Base-by-base conservation (phyloP, 2,888 invertebrate species). In the Ptychoptera albimana region DNA sequence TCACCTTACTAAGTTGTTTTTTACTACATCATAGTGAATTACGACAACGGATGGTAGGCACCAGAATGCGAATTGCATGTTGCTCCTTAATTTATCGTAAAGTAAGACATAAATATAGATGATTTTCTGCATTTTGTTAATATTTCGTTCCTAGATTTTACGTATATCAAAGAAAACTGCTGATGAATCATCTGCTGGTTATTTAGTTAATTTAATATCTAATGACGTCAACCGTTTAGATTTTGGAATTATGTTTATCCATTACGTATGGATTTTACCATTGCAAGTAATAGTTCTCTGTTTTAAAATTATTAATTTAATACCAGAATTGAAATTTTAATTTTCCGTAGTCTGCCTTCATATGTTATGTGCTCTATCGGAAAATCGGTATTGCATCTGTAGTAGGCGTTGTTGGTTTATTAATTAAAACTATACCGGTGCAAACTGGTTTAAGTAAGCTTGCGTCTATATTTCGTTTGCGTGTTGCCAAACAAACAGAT, bases 171-270 rank as follows among this genome's bases (percentile, higher is more conserved):
- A 73, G 54, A 66, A 69, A 2, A 74, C 81, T 0, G 56, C 82
- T 39, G 72, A 72, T 7, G 69, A 75, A 54, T 77, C 79, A 34
- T 6, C 86, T 1, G 78, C 81, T 0, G 91, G 89, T 0, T 85
- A 89, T 61, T 78, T 91, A 45, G 81, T 91, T 11, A 91, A 91
- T 64, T 67, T 91, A 4, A 69, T 91, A 46, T 86, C 88, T 14
- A 91, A 89, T 57, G 91, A 92, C 58, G 85, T 89, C 29, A 82
- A 79, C 59, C 75, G 89, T 41, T 86, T 91, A 58, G 91, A 91
- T 62, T 71, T 79, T 60, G 76, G 81, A 8, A 75, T 81, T 48
- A 71, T 82, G 46, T 82, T 78, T 59, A 67, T 85, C 1, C 82
- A 87, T 60, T 85, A 79, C 60, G 69, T 88, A 59, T 85, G 86